A percentile compares a stretch with the other conserved stretches of the same genome.
Evolutionary conservation across 2,113 vertebrate species (phyloP).

Genomic region (Nipponia nippon): DNA sequence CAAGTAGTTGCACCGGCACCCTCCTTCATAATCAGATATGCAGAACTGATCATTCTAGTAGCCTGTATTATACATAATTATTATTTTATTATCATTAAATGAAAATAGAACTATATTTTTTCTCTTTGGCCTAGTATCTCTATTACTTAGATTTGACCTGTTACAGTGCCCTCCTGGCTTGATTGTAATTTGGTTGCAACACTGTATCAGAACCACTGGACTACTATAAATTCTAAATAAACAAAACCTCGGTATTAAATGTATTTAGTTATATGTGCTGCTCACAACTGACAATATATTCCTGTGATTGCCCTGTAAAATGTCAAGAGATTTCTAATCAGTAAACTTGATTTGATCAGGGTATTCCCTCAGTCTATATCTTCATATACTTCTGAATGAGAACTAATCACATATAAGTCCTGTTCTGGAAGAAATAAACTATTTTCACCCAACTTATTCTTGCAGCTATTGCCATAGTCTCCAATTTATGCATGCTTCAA

Average conservation of each 20-base stretch:
- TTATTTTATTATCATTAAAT: background rate
- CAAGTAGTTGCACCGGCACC: background rate
- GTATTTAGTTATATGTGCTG: background rate
- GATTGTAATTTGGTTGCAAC: background rate
- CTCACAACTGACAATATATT: background rate
- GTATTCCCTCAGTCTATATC: background rate
- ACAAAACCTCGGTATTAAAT: background rate
- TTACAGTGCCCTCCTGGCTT: background rate
- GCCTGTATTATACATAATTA: background rate
- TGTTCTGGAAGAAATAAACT: background rate
- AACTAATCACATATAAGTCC: accelerated
- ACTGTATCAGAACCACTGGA: background rate
- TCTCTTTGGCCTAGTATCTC: background rate
- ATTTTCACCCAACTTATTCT: background rate
- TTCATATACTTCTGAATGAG: background rate
- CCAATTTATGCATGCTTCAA: background rate
- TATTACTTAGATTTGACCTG: background rate
- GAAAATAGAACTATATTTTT: background rate
- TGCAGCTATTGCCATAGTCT: background rate
- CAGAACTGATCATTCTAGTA: background rate
- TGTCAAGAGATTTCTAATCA: background rate
- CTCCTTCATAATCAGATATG: background rate
- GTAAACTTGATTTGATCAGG: background rate
- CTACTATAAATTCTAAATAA: background rate
- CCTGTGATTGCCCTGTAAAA: background rate